phyloP scores from a whole-genome alignment of 64 coral and sea anemone genomes.

The Cladopsammia gracilis region DNA sequence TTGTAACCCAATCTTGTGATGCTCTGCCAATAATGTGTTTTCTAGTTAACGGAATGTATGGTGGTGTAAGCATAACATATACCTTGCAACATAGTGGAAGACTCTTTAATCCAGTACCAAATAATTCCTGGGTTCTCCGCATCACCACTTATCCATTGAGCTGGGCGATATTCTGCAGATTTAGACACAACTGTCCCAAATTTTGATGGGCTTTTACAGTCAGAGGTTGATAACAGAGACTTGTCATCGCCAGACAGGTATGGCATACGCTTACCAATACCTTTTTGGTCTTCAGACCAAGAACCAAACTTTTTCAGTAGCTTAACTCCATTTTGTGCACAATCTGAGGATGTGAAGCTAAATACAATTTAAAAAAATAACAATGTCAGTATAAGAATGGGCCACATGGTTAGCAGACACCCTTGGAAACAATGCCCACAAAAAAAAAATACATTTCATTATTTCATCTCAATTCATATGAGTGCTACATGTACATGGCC shows the following conservation, averaged over 20 bases:
- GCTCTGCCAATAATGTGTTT: too few relatives aligned
- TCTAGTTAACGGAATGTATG: too few relatives aligned
- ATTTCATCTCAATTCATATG: too few relatives aligned
- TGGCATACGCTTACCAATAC: conserved; percentile 80
- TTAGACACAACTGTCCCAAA: conserved; percentile 82
- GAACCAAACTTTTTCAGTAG: conserved; percentile 79
- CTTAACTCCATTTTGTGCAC: conserved; percentile 47
- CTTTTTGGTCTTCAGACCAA: conserved; percentile 75
- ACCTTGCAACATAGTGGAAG: conserved; percentile 82
- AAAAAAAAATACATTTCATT: too few relatives aligned
- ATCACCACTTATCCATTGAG: conserved; percentile 76
- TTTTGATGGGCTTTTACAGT: conserved; percentile 40
- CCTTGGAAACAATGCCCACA: too few relatives aligned
- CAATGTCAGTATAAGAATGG: neutral
- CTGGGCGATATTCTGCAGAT: conserved; percentile 34
- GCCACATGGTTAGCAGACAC: too few relatives aligned
- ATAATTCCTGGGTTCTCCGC: conserved; percentile 72
- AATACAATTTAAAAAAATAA: neutral
- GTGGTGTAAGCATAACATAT: neutral
- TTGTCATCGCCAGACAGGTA: conserved; percentile 57
- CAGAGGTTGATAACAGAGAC: conserved; percentile 74
- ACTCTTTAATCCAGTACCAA: conserved; percentile 96
- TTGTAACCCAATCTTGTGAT: too few relatives aligned
- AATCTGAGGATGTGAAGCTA: conserved; percentile 48
- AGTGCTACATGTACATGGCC: too few relatives aligned